Evolutionary conservation across 2,888 invertebrate genomes (phyloP).

Genomic region (Orgyia antiqua): DNA sequence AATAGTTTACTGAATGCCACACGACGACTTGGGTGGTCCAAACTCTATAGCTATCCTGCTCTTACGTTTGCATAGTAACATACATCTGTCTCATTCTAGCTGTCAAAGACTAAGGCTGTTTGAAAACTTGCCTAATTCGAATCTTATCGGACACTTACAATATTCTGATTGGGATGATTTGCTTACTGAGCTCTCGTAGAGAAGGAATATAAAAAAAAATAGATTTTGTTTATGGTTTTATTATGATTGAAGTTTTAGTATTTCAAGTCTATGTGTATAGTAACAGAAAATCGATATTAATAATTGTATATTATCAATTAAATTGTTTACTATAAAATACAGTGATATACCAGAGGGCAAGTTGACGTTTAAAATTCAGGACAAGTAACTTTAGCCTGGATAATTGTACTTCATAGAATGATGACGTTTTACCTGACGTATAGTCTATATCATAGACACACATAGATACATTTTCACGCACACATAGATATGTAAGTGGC

Average conservation of each 20-base stretch:
- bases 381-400: too few relatives aligned
- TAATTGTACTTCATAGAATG: too few relatives aligned
- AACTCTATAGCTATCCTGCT: conserved; percentile 30
- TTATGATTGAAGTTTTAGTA: conserved; percentile 1
- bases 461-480: too few relatives aligned
- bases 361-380: too few relatives aligned
- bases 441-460: too few relatives aligned
- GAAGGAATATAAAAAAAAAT: background rate
- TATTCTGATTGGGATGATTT: conserved; percentile 5
- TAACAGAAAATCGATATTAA: background rate
- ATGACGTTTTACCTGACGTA: too few relatives aligned
- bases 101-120: conserved; percentile 51
- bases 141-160: conserved; percentile 14
- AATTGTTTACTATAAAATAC: too few relatives aligned
- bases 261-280: conserved; percentile 1
- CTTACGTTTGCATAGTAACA: conserved; percentile 15
- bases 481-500: too few relatives aligned
- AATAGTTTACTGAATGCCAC: conserved; percentile 55
- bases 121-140: conserved; percentile 27
- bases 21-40: conserved; percentile 66
- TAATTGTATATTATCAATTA: background rate
- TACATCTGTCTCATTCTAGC: conserved; percentile 18
- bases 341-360: too few relatives aligned
- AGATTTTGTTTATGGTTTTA: background rate
- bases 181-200: background rate